Evolutionary conservation across 2,113 vertebrate genomes (phyloP).

Genomic region (Larimichthys polyactis): DNA sequence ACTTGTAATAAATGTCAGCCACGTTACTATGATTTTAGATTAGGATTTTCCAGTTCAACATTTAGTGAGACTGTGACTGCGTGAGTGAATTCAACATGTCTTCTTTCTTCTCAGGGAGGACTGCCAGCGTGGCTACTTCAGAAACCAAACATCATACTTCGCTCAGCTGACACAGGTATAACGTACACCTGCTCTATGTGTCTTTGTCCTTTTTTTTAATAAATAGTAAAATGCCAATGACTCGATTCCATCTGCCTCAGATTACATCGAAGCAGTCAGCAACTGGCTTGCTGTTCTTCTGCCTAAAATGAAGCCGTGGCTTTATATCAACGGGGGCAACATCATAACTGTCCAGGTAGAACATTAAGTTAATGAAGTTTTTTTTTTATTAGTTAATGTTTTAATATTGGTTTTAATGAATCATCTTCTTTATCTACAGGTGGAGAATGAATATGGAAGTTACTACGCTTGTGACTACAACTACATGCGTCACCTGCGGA

Average conservation of each 20-base stretch:
- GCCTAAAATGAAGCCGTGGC: conserved; percentile 89
- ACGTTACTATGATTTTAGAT: neutral
- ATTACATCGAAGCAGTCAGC: conserved; percentile 90
- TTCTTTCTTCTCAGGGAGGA: conserved; percentile 87
- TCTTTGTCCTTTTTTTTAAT: neutral
- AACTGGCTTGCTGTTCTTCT: conserved; percentile 92
- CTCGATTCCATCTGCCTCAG: conserved; percentile 75
- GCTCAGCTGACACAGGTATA: conserved; percentile 90
- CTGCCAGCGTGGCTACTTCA: conserved; percentile 94
- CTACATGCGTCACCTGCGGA: conserved; percentile 89
- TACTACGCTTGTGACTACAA: conserved; percentile 90
- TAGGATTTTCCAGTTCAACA: neutral
- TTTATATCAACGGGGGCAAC: conserved; percentile 93
- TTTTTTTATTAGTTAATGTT: neutral
- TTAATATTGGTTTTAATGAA: conserved; percentile 6
- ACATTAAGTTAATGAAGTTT: neutral
- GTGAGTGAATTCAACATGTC: neutral
- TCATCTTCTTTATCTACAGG: conserved; percentile 72
- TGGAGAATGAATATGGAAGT: conserved; percentile 98
- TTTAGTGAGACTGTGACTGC: too few relatives aligned
- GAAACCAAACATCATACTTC: conserved; percentile 89
- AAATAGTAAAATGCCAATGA: neutral
- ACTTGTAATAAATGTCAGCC: neutral
- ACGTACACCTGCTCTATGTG: neutral
- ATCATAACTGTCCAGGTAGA: conserved; percentile 95